Evolutionary conservation across 2,888 invertebrate species (phyloP), one percentile per base, ranked within the genome.

Genomic region (Drosophila buzzatii): DNA sequence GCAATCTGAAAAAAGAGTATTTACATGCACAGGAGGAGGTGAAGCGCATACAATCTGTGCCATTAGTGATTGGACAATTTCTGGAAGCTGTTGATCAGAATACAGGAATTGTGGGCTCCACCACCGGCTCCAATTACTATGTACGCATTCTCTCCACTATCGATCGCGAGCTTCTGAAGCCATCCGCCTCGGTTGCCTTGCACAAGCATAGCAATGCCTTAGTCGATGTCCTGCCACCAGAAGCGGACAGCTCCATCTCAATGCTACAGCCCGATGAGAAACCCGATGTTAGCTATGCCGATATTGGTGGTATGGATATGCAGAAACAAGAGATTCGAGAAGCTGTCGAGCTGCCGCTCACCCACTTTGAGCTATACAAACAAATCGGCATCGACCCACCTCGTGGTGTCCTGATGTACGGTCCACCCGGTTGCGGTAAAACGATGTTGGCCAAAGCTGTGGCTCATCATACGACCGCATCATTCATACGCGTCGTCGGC

Each of bases 181-280:
- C 99, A 0, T 99, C 99, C 1, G 99, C 99, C 16, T 99, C 99
- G 79, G 99, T 99, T 33, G 99, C 99, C 20, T 94, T 99, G 39
- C 99, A 99, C 93, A 99, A 99, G 93, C 99, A 99, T 93, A 99
- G 99, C 90, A 99, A 99, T 95, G 99, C 99, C n/a, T 94, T 99
- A 67, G 99, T 99, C 0, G 99, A 99, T 94, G 99, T 99, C 5
- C 94, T 99, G 47, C 99, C 99, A 7, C 99, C 99, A 1, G 99
- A 99, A 94, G 99, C 99, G 2, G 99, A 99, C 93, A 99, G 99
- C 82, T 99, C 98, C 45, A 99, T 99, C 81, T 98, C 99, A 62
- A 99, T 99, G 99, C 94, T 99, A 70, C 97, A 97, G 94, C 97
- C 92, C 95, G 99, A 99, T 95, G 99, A 99, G 93, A 99, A 99